Evolutionary conservation across 2,113 vertebrate genomes (phyloP), one percentile per base, ranked within the genome.

Genomic region (Mionectes macconnelli): DNA sequence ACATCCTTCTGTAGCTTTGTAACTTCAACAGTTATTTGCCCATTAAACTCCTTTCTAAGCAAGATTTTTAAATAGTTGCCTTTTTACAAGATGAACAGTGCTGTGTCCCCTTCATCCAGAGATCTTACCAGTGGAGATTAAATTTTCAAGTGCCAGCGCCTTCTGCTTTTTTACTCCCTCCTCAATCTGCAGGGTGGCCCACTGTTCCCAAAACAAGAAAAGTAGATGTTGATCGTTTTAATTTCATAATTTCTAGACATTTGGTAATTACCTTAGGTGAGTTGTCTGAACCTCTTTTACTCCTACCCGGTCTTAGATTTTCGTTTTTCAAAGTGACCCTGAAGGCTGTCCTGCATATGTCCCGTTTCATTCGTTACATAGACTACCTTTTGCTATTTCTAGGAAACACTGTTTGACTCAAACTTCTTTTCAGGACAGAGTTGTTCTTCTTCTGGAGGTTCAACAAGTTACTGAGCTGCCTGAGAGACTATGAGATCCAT

Each of bases 151-250:
- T 40, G 90, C 94, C 30, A 97, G 93, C 55, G 90, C 95, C 89
- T 97, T 94, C 95, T 96, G 97, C 78, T 98, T 96, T 92, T 96
- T 97, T 21, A 94, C 97, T 93, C 98, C 98, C 91, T 98, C 98
- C 97, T 99, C 98, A 96, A 99, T 99, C 55, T 99, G 98, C 53
- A 99, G 40, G 1, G 98, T 98, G 47, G 99, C 98, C 99, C 99
- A 99, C 99, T 99, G 94, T 96, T 96, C 50, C 92, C 92, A 98
- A 94, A 97, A 89, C 96, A 89, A 97, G 62, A 97, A 86, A 87
- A 57, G 66, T 28, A 74, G 86, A 87, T 64, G 66, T 60, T 93
- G 56, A 72, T 73, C 35, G 49, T 27, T 91, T 93, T 68, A 22
- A 84, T 97, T 72, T 87, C 7, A 25, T 72, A 27, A 84, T 78